Evolutionary conservation across 2,888 invertebrate species (phyloP), one percentile per base, ranked within the genome.

Genomic region (Drosophila mayaguana): DNA sequence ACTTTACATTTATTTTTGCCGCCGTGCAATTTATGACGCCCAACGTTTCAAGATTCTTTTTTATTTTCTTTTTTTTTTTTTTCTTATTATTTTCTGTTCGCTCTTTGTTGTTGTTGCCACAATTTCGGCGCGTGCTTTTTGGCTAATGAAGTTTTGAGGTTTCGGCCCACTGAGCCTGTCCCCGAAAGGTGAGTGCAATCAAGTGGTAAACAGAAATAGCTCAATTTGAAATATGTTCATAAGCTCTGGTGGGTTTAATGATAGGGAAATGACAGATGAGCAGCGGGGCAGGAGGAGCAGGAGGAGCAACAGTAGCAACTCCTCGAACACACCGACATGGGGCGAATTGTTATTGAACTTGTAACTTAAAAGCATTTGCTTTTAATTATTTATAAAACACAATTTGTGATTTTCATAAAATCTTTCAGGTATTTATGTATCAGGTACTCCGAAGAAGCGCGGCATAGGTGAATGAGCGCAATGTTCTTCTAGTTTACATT

Each of bases 141-240:
- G 88, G 85, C 83, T 84, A 84, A 84, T 84, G 83, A 88, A 88
- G 88, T 88, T 88, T 83, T 79, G 76, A 78, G 83, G 88, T 70
- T 68, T 62, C n/a, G 72, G 68, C 69, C 72, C 43, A 67, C 18
- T 40, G 48, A 34, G 56, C 64, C 56, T 46, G 61, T 65, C 57
- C 63, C 50, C 46, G 46, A 59, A 75, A 78, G 77, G 77, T 78
- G 78, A 67, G 75, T 72, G 75, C 77, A 78, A 78, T 78, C 77
- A 75, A 78, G 78, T 60, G 78, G 78, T 72, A 78, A 78, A 77
- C 78, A 74, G 50, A 78, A 78, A 78, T 78, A 64, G 78, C 77
- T 78, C 78, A 75, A 78, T 78, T 78, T 71, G 62, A 75, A 65
- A 55, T 73, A 69, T 73, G 76, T 54, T 69, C 69, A 45, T 61